Conservation (phyloP, 2,888 invertebrate genomes). For the Sisyra terminalis region DNA sequence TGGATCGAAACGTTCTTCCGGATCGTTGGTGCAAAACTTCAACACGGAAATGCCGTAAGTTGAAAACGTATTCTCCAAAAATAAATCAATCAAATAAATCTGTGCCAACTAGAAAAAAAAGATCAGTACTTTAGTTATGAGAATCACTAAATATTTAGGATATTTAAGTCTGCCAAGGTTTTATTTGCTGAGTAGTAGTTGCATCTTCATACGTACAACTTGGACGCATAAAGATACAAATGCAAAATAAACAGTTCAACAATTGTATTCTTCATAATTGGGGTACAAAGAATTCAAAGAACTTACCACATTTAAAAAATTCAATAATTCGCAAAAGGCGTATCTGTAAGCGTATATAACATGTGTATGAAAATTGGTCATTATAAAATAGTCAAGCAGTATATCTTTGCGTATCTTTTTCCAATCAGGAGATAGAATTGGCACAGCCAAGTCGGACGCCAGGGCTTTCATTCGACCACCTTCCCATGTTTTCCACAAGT, state of each 20-base stretch:
- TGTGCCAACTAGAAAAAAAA: slow-evolving; percentile 38
- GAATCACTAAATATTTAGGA: too few species aligned
- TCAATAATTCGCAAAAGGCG: slow-evolving; percentile 53
- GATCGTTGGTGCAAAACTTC: slow-evolving; percentile 26
- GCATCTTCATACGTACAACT: too few species aligned
- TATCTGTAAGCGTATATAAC: slow-evolving; percentile 49
- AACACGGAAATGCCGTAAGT: slow-evolving; percentile 39
- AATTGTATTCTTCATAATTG: too few species aligned
- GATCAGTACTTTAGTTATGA: background rate
- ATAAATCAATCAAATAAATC: slow-evolving; percentile 48
- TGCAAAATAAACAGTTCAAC: too few species aligned
- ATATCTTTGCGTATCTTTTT: slow-evolving; percentile 33
- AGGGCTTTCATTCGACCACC: slow-evolving; percentile 42
- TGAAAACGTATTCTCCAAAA: slow-evolving; percentile 43
- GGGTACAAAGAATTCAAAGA: too few species aligned
- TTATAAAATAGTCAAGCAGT: slow-evolving; percentile 38
- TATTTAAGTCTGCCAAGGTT: too few species aligned
- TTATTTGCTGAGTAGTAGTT: too few species aligned
- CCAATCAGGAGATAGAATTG: slow-evolving; percentile 38
- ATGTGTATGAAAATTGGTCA: slow-evolving; percentile 36
- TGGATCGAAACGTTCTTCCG: slow-evolving; percentile 36
- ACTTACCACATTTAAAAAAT: slow-evolving; percentile 57
- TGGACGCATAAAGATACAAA: too few species aligned
- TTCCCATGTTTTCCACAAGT: slow-evolving; percentile 57
- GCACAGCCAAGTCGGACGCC: slow-evolving; percentile 38